These are phyloP conservation scores for Aplysina aerophoba DNA, from an alignment of 37 sponge, comb jelly and placozoan species.

Conservation along the genomic window DNA sequence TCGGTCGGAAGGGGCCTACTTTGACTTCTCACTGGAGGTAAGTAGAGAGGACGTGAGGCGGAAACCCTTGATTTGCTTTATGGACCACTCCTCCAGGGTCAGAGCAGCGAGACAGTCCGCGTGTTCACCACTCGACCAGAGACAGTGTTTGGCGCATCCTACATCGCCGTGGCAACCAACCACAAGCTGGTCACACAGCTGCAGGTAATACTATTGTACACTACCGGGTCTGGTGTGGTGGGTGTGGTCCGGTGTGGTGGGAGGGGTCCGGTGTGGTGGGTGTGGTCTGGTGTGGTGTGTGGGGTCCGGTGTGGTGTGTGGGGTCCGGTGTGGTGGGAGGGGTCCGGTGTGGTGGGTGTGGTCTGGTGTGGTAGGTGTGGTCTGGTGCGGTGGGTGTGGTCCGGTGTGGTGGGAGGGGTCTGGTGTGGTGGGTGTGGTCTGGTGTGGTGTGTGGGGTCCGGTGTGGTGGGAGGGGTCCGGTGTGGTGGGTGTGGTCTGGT, in stretches of 20 bases:
- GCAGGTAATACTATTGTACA: neutral
- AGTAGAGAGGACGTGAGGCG: neutral
- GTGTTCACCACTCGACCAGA: constrained; percentile 79
- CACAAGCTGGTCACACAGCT: constrained; percentile 47
- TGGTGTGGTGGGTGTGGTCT: too few relatives aligned
- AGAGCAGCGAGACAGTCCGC: neutral
- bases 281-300: too few relatives aligned
- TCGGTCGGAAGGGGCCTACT: constrained; percentile 62
- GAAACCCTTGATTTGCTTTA: neutral
- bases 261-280: too few relatives aligned
- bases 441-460: too few relatives aligned
- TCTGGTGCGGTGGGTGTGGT: too few relatives aligned
- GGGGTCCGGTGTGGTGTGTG: too few relatives aligned
- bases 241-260: neutral
- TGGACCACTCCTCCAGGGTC: neutral
- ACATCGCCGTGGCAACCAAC: constrained; percentile 60
- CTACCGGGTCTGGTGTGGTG: neutral
- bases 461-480: too few relatives aligned
- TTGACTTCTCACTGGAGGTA: constrained; percentile 65
- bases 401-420: too few relatives aligned
- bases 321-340: too few relatives aligned
- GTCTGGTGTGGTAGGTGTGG: too few relatives aligned
- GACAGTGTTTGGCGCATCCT: constrained; percentile 68
- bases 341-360: too few relatives aligned
- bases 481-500: too few relatives aligned